These are phyloP conservation scores for Drosophila neutralis DNA, from an alignment of 2,888 invertebrate species.

Conservation along the genomic window DNA sequence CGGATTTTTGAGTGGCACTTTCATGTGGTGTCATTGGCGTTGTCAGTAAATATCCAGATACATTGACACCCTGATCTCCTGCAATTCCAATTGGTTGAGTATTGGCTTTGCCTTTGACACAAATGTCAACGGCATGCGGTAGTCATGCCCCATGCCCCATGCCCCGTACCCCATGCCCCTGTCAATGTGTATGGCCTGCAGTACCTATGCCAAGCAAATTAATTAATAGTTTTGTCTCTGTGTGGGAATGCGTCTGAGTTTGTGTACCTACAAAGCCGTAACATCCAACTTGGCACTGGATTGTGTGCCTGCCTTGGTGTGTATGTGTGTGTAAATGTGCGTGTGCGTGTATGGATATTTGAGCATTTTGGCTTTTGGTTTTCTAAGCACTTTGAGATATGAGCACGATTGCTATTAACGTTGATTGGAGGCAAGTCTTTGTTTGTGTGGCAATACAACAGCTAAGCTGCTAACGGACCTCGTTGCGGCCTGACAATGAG, in stretches of 20 bases:
- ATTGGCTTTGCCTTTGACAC: slow-evolving; percentile 67
- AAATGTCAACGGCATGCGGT: slow-evolving; percentile 69
- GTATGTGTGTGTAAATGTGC: slow-evolving; percentile 1
- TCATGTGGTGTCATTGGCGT: slow-evolving; percentile 16
- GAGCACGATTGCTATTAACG: slow-evolving; percentile 65
- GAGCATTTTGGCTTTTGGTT: slow-evolving; percentile 71
- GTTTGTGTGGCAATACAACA: slow-evolving; percentile 63
- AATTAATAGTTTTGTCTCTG: slow-evolving; percentile 66
- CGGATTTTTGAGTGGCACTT: not conserved
- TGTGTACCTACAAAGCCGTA: slow-evolving; percentile 3
- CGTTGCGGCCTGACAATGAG: slow-evolving; percentile 57
- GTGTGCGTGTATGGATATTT: slow-evolving; percentile 18
- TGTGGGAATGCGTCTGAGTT: not conserved
- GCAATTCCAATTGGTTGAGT: slow-evolving; percentile 22
- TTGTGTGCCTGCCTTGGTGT: slow-evolving; percentile 4
- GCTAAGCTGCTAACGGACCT: slow-evolving; percentile 33
- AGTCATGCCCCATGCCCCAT: slow-evolving; percentile 19
- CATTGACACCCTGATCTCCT: slow-evolving; percentile 36
- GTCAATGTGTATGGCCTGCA: slow-evolving; percentile 57
- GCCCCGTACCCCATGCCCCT: slow-evolving; percentile 8
- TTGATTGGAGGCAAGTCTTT: slow-evolving; percentile 67
- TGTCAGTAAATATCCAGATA: not conserved
- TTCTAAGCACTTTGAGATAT: slow-evolving; percentile 63
- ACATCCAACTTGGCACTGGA: slow-evolving; percentile 1
- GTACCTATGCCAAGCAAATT: slow-evolving; percentile 63